Evolutionary conservation across 1,140 invertebrate species (phyloP).

Genomic region (Aphis gossypii): DNA sequence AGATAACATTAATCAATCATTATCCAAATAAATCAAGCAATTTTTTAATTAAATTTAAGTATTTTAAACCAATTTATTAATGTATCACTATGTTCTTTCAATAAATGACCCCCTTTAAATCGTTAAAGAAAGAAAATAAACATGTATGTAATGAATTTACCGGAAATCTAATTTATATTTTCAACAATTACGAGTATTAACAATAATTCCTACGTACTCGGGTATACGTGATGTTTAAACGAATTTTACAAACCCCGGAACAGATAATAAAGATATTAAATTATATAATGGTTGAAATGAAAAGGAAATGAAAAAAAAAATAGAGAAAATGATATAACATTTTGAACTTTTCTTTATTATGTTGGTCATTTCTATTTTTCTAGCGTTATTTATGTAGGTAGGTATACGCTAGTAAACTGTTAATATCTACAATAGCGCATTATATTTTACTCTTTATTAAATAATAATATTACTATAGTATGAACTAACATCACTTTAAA

Average conservation of each 20-base stretch:
- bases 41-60: not conserved
- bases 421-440: not conserved
- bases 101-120: not conserved
- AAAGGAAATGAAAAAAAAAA: conserved; percentile 9
- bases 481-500: not conserved
- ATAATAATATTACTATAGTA: not conserved
- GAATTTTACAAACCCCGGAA: not conserved
- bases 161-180: not conserved
- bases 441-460: conserved; percentile 2
- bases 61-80: not conserved
- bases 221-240: conserved; percentile 36
- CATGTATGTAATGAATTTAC: not conserved
- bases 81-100: not conserved
- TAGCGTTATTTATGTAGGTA: not conserved
- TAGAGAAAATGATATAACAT: not conserved
- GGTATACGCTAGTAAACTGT: not conserved
- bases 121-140: not conserved
- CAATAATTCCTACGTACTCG: not conserved
- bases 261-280: conserved; percentile 31
- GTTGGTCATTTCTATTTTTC: not conserved
- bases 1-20: not conserved
- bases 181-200: not conserved
- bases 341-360: not conserved
- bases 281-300: not conserved
- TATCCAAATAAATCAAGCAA: not conserved